phyloP scores from a whole-genome alignment of 2,888 invertebrate genomes.

The Cybosia mesomella region DNA sequence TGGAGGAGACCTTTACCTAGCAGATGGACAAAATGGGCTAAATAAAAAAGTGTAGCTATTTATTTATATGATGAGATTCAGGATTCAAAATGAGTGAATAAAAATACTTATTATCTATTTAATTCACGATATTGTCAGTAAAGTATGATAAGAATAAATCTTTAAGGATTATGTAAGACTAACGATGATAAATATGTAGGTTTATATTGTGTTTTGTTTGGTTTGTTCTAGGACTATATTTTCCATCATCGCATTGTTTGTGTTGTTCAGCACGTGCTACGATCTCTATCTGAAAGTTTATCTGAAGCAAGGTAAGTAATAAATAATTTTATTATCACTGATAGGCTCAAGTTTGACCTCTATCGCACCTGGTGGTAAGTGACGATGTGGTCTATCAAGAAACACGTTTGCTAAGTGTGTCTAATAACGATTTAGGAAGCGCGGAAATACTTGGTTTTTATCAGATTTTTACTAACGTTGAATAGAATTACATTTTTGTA shows the following conservation, averaged over 20 bases:
- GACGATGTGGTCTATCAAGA: too few species aligned
- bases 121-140: too few species aligned
- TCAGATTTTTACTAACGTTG: neutral
- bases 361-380: too few species aligned
- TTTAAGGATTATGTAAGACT: too few species aligned
- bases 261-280: constrained; percentile 61
- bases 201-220: neutral
- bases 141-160: too few species aligned
- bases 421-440: too few species aligned
- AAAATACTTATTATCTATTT: too few species aligned
- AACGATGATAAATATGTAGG: neutral
- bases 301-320: constrained; percentile 56
- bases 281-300: constrained; percentile 59
- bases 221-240: constrained; percentile 62
- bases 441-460: neutral
- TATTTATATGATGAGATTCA: neutral
- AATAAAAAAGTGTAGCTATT: too few species aligned
- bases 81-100: neutral
- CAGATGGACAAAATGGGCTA: too few species aligned
- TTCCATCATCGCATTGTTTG: constrained; percentile 55
- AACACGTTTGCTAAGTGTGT: constrained; percentile 15
- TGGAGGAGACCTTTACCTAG: too few species aligned
- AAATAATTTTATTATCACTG: too few species aligned
- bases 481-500: neutral
- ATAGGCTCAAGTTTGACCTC: too few species aligned